Base-by-base conservation (phyloP, 2,113 vertebrate genomes). In the Ameiurus melas region DNA sequence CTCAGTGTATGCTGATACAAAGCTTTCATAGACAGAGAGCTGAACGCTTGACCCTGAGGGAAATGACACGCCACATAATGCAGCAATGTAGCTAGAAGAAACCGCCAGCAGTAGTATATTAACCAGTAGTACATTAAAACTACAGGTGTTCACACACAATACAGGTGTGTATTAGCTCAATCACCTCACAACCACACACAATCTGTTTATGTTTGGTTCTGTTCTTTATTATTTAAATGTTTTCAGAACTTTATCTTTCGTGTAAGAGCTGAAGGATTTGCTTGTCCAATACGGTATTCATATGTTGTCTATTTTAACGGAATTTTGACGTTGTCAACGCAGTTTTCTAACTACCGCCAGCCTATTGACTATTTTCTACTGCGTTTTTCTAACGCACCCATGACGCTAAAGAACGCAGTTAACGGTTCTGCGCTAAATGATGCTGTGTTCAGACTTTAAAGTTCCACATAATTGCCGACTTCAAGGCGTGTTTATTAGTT, bases 1-100 rank as follows among this genome's bases (percentile, higher is more conserved):
- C 62, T 57, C 22, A 85, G 83, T 89, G 86, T 91, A 75, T 85
- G 58, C 30, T n/a, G 62, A 82, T 20, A 89, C 88, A 85, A 90
- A 85, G 64, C 77, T 33, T 73, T 20, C 47, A 78, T 30, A 88
- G 87, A 57, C 22, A 79, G 73, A 79, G 58, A 79, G 7, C 30
- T 64, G 62, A 60, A 66, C 17, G 71, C 87, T 85, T 66, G 71
- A 51, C 83, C 68, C 83, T 70, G 60, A 33, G 71, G 73, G 83
- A 79, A 85, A 68, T 66, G 17, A 85, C 71, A 85, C 70, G 22
- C n/a, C 83, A 68, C 30, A 62, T 16, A 27, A 4, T 75, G 27
- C 13, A 75, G 83, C 68, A 84, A 64, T 62, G 39, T 39, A 51
- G 73, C 36, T 53, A 62, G 25, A 33, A 73, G 25, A 19, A 75